Evolutionary conservation across 1,140 invertebrate genomes (phyloP).

Genomic region (Odontomachus brunneus): DNA sequence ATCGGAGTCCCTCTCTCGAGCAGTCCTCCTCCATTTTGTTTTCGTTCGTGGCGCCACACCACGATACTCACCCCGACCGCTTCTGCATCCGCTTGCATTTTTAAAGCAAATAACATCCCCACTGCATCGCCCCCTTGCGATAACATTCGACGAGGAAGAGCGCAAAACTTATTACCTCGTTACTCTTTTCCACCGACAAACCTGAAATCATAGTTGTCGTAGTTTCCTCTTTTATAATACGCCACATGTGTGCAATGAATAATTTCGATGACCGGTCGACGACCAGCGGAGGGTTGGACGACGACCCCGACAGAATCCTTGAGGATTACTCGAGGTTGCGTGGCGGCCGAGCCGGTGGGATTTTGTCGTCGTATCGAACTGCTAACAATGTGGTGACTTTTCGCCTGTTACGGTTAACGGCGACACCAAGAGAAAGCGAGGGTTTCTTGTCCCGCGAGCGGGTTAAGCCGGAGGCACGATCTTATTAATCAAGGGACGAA

Average conservation of each 20-base stretch:
- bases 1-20: background rate
- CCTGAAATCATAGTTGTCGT: conserved; percentile 43
- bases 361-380: conserved; percentile 5
- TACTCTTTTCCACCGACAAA: background rate
- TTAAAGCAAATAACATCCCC: conserved; percentile 49
- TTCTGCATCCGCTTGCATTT: conserved; percentile 24
- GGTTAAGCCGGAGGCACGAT: no score
- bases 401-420: background rate
- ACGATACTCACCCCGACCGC: background rate
- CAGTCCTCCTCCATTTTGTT: background rate
- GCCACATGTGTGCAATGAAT: conserved; percentile 26
- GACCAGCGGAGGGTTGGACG: background rate
- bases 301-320: conserved; percentile 31
- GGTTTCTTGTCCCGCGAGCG: background rate
- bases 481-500: conserved; percentile 15
- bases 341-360: background rate
- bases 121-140: background rate
- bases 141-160: background rate
- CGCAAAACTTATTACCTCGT: conserved; percentile 37
- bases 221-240: conserved; percentile 24
- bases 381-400: conserved; percentile 25
- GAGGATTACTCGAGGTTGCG: conserved; percentile 26
- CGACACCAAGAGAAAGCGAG: background rate
- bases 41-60: background rate
- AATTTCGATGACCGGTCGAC: conserved; percentile 9